Percentiles rank a stretch among this genome's conserved stretches.
These are phyloP conservation scores for Lypha dubia DNA, from an alignment of 2,888 invertebrate genomes.

Conservation along the genomic window DNA sequence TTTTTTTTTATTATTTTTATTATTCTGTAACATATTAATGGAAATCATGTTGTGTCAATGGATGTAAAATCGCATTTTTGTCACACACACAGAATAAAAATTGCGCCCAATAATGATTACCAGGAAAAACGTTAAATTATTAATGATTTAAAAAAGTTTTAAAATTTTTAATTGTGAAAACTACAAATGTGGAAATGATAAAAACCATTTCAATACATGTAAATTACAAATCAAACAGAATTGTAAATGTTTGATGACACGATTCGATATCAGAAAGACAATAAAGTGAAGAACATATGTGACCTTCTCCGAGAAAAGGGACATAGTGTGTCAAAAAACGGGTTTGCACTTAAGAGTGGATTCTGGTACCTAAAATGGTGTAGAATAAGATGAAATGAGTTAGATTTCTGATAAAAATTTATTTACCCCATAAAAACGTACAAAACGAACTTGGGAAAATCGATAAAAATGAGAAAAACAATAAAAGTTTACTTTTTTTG, in stretches of 20 bases:
- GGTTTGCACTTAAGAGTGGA: too few species aligned
- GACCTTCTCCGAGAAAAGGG: too few species aligned
- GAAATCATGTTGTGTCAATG: constrained; percentile 29
- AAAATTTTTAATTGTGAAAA: constrained; percentile 16
- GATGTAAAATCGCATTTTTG: constrained; percentile 26
- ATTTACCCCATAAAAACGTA: too few species aligned
- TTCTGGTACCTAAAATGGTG: too few species aligned
- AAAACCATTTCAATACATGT: constrained; percentile 39
- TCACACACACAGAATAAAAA: neutral
- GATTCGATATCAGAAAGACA: neutral
- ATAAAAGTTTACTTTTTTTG: too few species aligned
- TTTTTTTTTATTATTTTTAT: too few species aligned
- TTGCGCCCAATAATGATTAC: neutral
- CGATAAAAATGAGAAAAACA: too few species aligned
- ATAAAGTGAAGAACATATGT: too few species aligned
- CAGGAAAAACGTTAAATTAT: neutral
- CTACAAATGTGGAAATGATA: constrained; percentile 20
- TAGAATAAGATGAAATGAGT: too few species aligned
- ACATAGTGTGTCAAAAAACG: too few species aligned
- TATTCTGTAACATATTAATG: neutral
- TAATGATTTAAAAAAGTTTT: constrained; percentile 13
- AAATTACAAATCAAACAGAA: constrained; percentile 39
- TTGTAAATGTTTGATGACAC: constrained; percentile 51
- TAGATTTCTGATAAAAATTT: too few species aligned
- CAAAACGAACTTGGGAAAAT: too few species aligned